Conservation (phyloP, 37 sponge, comb jelly and placozoan genomes). For the Dysidea cf. avara region DNA sequence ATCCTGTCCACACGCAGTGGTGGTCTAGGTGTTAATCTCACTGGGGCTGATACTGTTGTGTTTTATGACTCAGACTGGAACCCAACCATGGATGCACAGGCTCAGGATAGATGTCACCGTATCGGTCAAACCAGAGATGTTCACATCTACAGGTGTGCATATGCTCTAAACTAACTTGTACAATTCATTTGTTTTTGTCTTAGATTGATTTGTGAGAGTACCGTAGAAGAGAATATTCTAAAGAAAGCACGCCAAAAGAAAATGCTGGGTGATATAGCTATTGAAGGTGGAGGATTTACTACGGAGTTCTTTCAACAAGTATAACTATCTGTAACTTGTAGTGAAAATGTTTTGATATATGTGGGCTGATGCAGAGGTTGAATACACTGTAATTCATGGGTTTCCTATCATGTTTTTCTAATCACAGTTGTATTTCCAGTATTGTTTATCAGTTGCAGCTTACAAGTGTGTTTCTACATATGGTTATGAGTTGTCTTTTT, state of each 20-base stretch:
- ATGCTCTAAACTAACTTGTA: neutral
- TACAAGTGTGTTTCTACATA: neutral
- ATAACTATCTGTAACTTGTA: neutral
- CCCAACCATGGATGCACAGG: conserved; percentile 99
- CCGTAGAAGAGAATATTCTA: conserved; percentile 97
- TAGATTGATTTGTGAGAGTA: conserved; percentile 88
- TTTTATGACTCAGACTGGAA: conserved; percentile 99
- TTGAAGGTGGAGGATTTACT: conserved; percentile 95
- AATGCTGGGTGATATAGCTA: conserved; percentile 92
- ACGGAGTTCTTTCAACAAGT: conserved; percentile 97
- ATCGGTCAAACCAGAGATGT: conserved; percentile 99
- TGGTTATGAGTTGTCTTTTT: neutral
- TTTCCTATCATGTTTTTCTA: no score
- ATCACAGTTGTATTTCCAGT: no score
- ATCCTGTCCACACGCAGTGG: conserved; percentile 99
- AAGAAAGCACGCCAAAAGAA: conserved; percentile 99
- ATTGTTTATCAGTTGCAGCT: no score
- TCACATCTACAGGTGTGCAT: conserved; percentile 89
- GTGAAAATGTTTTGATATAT: conserved; percentile 1
- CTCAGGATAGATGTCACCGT: conserved; percentile 98
- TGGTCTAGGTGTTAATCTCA: conserved; percentile 96
- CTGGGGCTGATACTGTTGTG: conserved; percentile 97
- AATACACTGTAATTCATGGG: no score
- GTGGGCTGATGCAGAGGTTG: neutral
- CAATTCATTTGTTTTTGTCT: no score